Base-by-base conservation (phyloP, 2,888 invertebrate species). In the Megalurothrips usitatus region DNA sequence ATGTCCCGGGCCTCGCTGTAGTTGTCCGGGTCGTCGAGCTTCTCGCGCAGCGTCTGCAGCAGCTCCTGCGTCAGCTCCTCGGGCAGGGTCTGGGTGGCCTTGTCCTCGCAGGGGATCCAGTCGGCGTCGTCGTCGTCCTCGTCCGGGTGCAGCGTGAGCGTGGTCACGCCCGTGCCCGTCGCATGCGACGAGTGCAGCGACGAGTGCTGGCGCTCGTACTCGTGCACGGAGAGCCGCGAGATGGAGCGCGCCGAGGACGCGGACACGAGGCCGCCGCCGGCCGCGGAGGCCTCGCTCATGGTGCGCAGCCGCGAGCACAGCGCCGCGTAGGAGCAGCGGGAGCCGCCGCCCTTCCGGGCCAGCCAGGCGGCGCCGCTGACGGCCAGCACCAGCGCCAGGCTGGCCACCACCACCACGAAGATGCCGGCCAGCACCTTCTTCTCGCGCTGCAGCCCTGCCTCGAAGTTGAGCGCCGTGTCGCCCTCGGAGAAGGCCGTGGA, bases 1-100 rank as follows among this genome's bases (percentile, higher is more conserved):
- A 93, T 92, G 86, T 93, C 93, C 68, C 92, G 89, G 2, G 94
- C 94, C 85, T 94, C 92, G 81, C 91, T 90, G 84, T 93, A 93
- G 82, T 93, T 92, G 81, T 92, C 91, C 0, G 94, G 94, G 85
- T 92, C 92, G 84, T 93, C 92, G 11, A 94, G 86, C 84, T 92
- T 91, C 84, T 92, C 91, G 81, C 92, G 89, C 23, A 94, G 87
- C 83, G 91, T 91, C 84, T 91, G 92, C 82, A 94, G 87, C 80
- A 94, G 89, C 84, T 94, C 94, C 84, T 92, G 91, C 26, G 68
- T 23, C 68, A 94, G 86, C 86, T 94, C 93, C 85, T 93, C 93
- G 0, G 94, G 94, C 80, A 94, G 87, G 0, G 94, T 94, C 86
- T 92, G 92, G 0, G 92, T 92, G 48, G 90, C 90, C 86, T 92